A percentile compares a stretch with the other conserved stretches of the same genome.
Conservation (phyloP, 2,113 vertebrate species). For the Pterocles orientalis region DNA sequence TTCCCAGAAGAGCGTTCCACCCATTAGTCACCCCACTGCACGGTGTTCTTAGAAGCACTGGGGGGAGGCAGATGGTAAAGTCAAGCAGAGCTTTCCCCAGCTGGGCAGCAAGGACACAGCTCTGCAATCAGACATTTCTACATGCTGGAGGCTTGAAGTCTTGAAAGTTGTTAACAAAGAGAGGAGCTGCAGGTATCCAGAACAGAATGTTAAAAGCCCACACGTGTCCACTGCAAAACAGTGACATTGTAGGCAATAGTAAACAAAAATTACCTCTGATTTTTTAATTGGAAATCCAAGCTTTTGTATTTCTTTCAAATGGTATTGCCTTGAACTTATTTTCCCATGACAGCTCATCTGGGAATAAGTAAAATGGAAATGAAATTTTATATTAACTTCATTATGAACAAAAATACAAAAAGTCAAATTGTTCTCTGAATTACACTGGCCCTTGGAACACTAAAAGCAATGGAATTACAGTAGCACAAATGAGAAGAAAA, state of each 20-base stretch:
- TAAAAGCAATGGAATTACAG: not conserved
- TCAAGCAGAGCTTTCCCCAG: not conserved
- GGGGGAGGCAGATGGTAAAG: not conserved
- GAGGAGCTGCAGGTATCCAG: not conserved
- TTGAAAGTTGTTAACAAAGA: not conserved
- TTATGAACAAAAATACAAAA: not conserved
- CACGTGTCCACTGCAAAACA: not conserved
- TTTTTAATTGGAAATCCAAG: not conserved
- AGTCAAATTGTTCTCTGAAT: not conserved
- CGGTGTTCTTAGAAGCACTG: not conserved
- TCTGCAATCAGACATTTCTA: not conserved
- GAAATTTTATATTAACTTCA: not conserved
- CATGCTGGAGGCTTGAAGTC: not conserved
- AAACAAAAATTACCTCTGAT: not conserved
- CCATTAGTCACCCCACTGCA: not conserved
- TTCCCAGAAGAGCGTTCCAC: not conserved
- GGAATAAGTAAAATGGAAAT: not conserved
- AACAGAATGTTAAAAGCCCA: not conserved
- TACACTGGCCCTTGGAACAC: not conserved
- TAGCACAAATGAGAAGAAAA: not conserved
- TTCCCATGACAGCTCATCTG: not conserved
- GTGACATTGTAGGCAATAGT: not conserved
- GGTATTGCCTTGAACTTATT: not conserved
- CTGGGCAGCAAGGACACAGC: not conserved
- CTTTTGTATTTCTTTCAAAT: not conserved